Conservation (phyloP, 2,888 invertebrate species). For the Coenonympha arcania region DNA sequence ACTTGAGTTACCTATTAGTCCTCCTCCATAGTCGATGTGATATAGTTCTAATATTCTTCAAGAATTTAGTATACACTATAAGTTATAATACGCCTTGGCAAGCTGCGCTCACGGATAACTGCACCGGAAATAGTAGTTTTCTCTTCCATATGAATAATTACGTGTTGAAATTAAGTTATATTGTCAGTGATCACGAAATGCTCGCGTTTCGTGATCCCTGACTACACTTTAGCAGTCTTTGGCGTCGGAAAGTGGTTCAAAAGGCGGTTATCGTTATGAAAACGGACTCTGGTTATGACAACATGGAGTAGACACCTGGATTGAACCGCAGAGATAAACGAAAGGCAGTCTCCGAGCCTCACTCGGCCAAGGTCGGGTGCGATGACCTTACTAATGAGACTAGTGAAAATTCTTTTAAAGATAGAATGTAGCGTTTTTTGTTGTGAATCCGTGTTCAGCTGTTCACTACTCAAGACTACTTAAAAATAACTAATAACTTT, state of each 20-base stretch:
- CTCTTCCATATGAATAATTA: background rate
- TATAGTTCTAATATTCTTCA: background rate
- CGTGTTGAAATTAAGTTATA: background rate
- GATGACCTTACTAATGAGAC: constrained; percentile 3
- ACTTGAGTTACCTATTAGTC: too few species aligned
- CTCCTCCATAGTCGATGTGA: too few species aligned
- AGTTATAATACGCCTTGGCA: background rate
- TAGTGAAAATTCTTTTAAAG: constrained; percentile 1
- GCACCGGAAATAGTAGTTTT: background rate
- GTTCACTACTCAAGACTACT: too few species aligned
- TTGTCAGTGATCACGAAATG: background rate
- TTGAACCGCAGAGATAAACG: background rate
- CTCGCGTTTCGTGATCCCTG: too few species aligned
- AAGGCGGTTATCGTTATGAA: background rate
- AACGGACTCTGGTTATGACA: too few species aligned
- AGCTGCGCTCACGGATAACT: background rate
- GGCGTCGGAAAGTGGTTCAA: background rate
- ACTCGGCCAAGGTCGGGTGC: constrained; percentile 6
- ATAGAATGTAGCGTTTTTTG: background rate
- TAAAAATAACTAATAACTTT: too few species aligned
- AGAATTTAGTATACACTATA: background rate
- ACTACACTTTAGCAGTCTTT: too few species aligned
- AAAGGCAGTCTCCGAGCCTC: background rate
- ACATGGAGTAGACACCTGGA: background rate
- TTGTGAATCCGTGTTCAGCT: too few species aligned